Conservation (phyloP, 2,113 vertebrate species). For the Corythornis vintsioides region DNA sequence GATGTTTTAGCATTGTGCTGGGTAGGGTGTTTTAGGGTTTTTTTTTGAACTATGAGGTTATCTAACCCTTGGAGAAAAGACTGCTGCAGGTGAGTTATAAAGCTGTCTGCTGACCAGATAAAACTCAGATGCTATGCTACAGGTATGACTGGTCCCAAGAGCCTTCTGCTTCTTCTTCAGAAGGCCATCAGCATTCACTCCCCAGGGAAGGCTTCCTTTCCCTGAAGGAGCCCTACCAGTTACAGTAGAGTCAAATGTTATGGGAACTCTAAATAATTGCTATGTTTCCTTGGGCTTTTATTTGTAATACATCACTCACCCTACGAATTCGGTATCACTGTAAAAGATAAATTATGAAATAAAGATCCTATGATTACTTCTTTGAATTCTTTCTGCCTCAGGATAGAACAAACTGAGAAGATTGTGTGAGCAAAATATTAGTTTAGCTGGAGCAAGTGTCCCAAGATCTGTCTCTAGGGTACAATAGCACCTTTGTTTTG, state of each 20-base stretch:
- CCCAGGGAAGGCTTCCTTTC: background rate
- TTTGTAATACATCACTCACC: background rate
- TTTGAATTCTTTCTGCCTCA: background rate
- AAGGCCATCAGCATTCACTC: background rate
- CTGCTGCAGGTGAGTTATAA: slow-evolving; percentile 2
- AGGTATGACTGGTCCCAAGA: background rate
- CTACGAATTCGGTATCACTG: background rate
- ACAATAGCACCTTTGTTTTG: background rate
- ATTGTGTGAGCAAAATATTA: background rate
- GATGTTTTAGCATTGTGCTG: background rate
- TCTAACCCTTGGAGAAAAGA: background rate
- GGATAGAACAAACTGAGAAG: background rate
- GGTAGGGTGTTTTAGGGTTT: background rate
- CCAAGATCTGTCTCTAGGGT: background rate
- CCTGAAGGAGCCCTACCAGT: background rate
- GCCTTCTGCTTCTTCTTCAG: background rate
- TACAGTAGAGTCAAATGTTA: background rate
- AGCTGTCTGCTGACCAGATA: background rate
- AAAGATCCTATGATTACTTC: background rate
- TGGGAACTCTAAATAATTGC: background rate
- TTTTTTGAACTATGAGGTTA: background rate
- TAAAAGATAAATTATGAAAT: background rate
- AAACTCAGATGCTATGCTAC: background rate
- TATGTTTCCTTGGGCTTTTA: background rate
- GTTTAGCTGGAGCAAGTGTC: background rate